Evolutionary conservation across 2,113 vertebrate genomes (phyloP).

Genomic region (Amia ocellicauda): DNA sequence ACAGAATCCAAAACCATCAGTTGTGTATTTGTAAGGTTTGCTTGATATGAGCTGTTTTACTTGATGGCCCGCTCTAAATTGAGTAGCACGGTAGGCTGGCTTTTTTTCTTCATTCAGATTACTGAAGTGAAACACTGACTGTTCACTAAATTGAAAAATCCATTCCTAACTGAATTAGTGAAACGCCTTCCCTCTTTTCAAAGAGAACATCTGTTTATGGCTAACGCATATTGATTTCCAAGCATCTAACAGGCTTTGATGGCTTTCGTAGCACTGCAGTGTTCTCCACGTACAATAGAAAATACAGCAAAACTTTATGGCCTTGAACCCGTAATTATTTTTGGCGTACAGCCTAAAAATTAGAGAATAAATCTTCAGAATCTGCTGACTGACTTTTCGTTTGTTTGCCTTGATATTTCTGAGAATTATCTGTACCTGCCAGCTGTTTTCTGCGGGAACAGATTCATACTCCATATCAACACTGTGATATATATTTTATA

Average conservation of each 20-base stretch:
- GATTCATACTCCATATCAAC: too few relatives aligned
- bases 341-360: too few relatives aligned
- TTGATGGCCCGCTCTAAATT: neutral
- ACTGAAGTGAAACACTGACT: conserved; percentile 11
- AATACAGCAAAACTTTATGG: too few relatives aligned
- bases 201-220: conserved; percentile 17
- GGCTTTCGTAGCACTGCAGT: neutral
- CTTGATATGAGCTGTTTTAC: neutral
- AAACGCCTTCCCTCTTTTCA: conserved; percentile 10
- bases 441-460: too few relatives aligned
- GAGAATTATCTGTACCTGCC: too few relatives aligned
- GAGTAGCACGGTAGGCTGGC: neutral
- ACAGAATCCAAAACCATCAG: neutral
- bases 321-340: too few relatives aligned
- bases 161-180: conserved; percentile 23
- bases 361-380: too few relatives aligned
- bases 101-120: conserved; percentile 15
- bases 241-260: conserved; percentile 14
- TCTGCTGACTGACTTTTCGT: too few relatives aligned
- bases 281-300: too few relatives aligned
- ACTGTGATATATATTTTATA: too few relatives aligned
- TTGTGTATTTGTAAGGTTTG: too few relatives aligned
- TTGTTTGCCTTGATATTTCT: too few relatives aligned
- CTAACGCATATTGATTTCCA: conserved; percentile 23
- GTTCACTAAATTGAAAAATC: conserved; percentile 15